Base-by-base conservation (phyloP, 2,888 invertebrate genomes). In the Ichneumon xanthorius region DNA sequence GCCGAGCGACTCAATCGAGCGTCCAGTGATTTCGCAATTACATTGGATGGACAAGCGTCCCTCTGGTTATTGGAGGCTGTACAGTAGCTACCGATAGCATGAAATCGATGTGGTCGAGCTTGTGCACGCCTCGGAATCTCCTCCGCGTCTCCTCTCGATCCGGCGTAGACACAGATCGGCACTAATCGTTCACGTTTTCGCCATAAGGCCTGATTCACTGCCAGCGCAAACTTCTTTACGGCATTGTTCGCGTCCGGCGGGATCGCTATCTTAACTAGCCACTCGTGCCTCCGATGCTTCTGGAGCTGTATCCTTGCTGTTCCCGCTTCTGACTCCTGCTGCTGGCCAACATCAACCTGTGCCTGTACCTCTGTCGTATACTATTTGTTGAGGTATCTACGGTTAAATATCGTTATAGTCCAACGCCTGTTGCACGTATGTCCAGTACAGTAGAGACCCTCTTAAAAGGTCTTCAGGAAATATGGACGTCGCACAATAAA, bases 141-240 rank as follows among this genome's bases (percentile, higher is more conserved):
- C 83, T 71, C 85, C 86, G 87, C 85, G 87, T 88, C 79, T 86
- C 78, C 85, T 55, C 76, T 48, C 76, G 86, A 85, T 82, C 85
- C 87, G 89, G 85, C 91, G 91, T 92, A 92, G 92, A 93, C 92
- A 91, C 90, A 89, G 91, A 89, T 90, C 89, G 90, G 88, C 91
- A 89, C 93, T 93, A 93, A 93, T 93, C 93, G 93, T 93, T 93
- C 93, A 93, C 93, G 93, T 93, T 93, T 93, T 93, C 90, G 92
- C 93, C 92, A 93, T 93, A 92, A 92, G 90, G 88, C 87, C 90
- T 91, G 92, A 91, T 92, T 92, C 92, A 90, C 89, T 88, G 88
- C 85, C 89, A 88, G 88, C 89, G 89, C 88, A 86, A 88, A 90
- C 90, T 92, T 92, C 92, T 93, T 92, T 93, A 92, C 90, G 91